phyloP scores from a whole-genome alignment of 2,113 vertebrate species.

The Halichoeres trimaculatus region DNA sequence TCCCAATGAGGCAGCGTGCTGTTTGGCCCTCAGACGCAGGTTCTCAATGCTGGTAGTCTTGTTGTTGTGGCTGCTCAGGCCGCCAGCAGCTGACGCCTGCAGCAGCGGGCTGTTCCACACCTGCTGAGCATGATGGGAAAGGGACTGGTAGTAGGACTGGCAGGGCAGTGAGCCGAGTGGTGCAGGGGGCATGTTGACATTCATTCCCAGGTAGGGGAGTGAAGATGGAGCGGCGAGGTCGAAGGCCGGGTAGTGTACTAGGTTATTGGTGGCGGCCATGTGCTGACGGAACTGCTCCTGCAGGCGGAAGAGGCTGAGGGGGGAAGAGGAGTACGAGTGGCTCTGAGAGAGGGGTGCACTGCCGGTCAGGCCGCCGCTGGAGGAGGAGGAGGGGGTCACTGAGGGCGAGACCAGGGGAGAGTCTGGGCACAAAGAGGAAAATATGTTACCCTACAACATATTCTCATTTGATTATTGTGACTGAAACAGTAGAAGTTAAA shows the following conservation, averaged over 20 bases:
- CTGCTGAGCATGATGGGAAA: conserved; percentile 94
- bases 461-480: background rate
- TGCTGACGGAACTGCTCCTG: conserved; percentile 99
- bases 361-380: conserved; percentile 76
- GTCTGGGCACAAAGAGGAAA: conserved; percentile 81
- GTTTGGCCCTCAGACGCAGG: conserved; percentile 95
- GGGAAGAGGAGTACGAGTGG: conserved; percentile 96
- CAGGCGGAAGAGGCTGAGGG: conserved; percentile 97
- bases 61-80: conserved; percentile 93
- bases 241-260: conserved; percentile 97
- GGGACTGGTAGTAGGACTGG: conserved; percentile 98
- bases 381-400: conserved; percentile 86
- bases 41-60: conserved; percentile 99
- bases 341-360: conserved; percentile 87
- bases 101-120: conserved; percentile 96
- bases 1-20: conserved; percentile 96
- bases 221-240: conserved; percentile 92
- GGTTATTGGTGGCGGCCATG: conserved; percentile 98
- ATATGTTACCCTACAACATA: background rate
- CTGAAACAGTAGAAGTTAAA: background rate
- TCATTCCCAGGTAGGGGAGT: conserved; percentile 96
- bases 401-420: conserved; percentile 87
- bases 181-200: conserved; percentile 91
- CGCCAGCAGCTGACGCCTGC: conserved; percentile 85
- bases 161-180: conserved; percentile 95